Evolutionary conservation across 2,797 vertebrate species (phyloP).

Genomic region (Lacerta agilis): DNA sequence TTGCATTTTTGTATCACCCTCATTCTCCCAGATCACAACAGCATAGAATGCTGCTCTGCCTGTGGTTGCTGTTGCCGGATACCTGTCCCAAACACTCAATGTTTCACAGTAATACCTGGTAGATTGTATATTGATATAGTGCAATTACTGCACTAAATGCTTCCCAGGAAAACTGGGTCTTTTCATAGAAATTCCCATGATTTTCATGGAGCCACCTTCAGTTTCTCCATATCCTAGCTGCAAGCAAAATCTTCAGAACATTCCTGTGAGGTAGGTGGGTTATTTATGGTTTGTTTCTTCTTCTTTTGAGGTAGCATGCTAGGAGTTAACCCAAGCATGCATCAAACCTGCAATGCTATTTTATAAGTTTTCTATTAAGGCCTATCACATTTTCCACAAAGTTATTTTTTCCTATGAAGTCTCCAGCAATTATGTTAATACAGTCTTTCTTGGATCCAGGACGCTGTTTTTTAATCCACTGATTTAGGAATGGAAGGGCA

Average conservation of each 20-base stretch:
- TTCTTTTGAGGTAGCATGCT: background rate
- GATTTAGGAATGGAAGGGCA: slow-evolving; percentile 79
- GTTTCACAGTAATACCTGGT: background rate
- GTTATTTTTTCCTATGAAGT: slow-evolving; percentile 84
- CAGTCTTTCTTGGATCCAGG: slow-evolving; percentile 78
- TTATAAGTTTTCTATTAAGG: slow-evolving; percentile 84
- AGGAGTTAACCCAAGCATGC: slow-evolving; percentile 16
- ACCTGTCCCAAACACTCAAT: background rate
- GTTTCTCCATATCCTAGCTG: background rate
- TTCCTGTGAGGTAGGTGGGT: slow-evolving; percentile 12
- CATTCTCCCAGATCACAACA: too few relatives aligned
- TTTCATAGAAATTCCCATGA: background rate
- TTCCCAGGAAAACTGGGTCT: background rate
- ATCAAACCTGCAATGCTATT: slow-evolving; percentile 18
- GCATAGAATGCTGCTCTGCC: too few relatives aligned
- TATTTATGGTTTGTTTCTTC: background rate
- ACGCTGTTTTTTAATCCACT: slow-evolving; percentile 85
- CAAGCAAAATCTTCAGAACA: slow-evolving; percentile 19
- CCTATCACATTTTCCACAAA: slow-evolving; percentile 84
- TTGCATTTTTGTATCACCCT: too few relatives aligned
- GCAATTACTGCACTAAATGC: slow-evolving; percentile 1
- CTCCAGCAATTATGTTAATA: slow-evolving; percentile 91
- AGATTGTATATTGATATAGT: background rate
- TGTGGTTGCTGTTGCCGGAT: background rate
- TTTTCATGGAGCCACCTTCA: background rate